These are phyloP conservation scores for Cygnus atratus DNA, from an alignment of 2,113 vertebrate species.

Conservation along the genomic window DNA sequence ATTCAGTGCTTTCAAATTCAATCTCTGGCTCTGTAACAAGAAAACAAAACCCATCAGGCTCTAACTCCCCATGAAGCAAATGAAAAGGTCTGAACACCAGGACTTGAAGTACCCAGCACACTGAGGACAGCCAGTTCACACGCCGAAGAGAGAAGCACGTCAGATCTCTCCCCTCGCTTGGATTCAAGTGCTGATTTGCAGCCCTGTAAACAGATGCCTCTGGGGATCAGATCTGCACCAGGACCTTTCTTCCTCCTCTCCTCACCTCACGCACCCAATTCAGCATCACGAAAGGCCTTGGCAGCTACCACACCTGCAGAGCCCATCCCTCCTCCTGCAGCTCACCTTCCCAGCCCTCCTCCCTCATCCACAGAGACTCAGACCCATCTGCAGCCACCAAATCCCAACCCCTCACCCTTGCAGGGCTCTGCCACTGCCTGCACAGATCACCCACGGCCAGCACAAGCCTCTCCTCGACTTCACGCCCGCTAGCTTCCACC, in stretches of 20 bases:
- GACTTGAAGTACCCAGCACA: neutral
- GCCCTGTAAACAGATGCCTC: neutral
- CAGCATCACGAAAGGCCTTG: rapidly evolving
- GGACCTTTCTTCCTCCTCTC: neutral
- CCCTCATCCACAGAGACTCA: neutral
- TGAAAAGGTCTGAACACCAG: neutral
- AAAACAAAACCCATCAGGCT: neutral
- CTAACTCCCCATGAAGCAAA: neutral
- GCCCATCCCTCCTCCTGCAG: neutral
- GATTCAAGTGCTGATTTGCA: neutral
- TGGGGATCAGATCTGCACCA: neutral
- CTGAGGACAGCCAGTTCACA: neutral
- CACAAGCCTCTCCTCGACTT: neutral
- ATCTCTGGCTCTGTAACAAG: neutral
- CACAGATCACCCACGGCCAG: neutral
- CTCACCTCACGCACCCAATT: neutral
- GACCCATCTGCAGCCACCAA: neutral
- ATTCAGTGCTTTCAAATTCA: neutral
- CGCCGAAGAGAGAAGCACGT: neutral
- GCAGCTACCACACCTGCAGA: neutral
- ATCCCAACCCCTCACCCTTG: rapidly evolving
- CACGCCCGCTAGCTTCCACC: neutral
- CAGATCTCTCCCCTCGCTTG: neutral
- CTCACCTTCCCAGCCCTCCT: neutral
- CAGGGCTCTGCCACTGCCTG: neutral